A percentile compares a stretch with the other conserved stretches of the same genome.
Evolutionary conservation across 2,797 vertebrate species (phyloP).

Genomic region (Paratrypauchen microcephalus): DNA sequence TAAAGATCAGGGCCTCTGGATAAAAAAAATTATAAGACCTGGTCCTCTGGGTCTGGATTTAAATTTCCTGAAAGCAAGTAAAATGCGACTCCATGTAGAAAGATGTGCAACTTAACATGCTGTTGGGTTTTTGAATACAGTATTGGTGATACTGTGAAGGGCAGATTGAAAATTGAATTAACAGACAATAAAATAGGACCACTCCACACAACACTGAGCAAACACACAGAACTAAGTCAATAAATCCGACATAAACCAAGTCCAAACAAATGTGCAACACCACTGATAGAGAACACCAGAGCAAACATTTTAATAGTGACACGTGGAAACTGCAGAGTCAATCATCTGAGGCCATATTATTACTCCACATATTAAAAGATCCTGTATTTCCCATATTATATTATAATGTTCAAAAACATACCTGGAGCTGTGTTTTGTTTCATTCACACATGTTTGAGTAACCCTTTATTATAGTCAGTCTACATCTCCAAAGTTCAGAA

Average conservation of each 20-base stretch:
- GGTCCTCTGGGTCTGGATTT: conserved; percentile 44
- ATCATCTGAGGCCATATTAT: conserved; percentile 8
- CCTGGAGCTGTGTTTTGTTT: too few species aligned
- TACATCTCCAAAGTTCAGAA: too few species aligned
- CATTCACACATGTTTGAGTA: too few species aligned
- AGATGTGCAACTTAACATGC: conserved; percentile 29
- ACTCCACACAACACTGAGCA: conserved; percentile 36
- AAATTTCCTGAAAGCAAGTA: conserved; percentile 45
- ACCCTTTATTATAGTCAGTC: too few species aligned
- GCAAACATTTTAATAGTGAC: conserved; percentile 45
- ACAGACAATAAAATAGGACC: conserved; percentile 37
- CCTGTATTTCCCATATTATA: too few species aligned
- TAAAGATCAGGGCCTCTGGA: conserved; percentile 27
- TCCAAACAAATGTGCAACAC: conserved; percentile 37
- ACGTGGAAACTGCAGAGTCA: conserved; percentile 22
- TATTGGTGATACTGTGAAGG: conserved; percentile 23
- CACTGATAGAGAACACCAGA: conserved; percentile 26
- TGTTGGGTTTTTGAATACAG: conserved; percentile 14
- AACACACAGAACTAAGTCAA: conserved; percentile 60
- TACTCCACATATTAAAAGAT: neutral
- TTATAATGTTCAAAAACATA: too few species aligned
- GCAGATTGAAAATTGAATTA: conserved; percentile 34
- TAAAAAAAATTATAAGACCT: conserved; percentile 45
- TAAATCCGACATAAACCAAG: conserved; percentile 54
- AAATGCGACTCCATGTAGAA: conserved; percentile 27